phyloP scores from a whole-genome alignment of 2,888 invertebrate genomes.

The Plagodis pulveraria region DNA sequence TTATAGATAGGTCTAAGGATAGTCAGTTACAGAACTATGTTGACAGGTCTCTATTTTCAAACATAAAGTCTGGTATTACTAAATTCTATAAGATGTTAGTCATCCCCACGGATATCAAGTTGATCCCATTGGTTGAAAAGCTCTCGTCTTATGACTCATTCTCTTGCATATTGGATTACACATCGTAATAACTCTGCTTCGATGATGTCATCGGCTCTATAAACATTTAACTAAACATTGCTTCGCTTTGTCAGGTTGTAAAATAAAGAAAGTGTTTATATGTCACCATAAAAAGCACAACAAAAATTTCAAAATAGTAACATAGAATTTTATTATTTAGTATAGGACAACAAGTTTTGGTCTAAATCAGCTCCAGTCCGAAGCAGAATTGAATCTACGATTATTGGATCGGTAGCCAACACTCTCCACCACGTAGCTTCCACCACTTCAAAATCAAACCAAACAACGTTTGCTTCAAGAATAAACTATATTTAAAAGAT shows the following conservation, averaged over 20 bases:
- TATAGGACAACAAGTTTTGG: no score
- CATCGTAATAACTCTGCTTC: constrained; percentile 49
- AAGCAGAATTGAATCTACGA: neutral
- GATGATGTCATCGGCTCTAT: constrained; percentile 57
- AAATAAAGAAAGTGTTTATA: neutral
- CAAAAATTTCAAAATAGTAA: no score
- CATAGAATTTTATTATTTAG: neutral
- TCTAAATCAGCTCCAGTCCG: no score
- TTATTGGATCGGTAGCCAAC: neutral
- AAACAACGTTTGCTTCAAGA: neutral
- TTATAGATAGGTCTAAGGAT: neutral
- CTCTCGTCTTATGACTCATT: constrained; percentile 56
- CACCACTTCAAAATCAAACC: no score
- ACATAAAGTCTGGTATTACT: neutral
- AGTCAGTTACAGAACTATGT: no score
- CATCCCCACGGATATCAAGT: constrained; percentile 32
- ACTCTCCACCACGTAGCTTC: no score
- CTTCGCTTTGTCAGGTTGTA: neutral
- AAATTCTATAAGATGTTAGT: constrained; percentile 6
- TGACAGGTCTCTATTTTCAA: no score
- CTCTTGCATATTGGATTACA: constrained; percentile 65
- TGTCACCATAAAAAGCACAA: neutral
- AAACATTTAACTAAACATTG: constrained; percentile 13
- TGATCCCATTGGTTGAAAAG: constrained; percentile 23
- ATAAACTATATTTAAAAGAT: no score